Evolutionary conservation across 2,113 vertebrate species (phyloP).

Genomic region (Vidua chalybeata): DNA sequence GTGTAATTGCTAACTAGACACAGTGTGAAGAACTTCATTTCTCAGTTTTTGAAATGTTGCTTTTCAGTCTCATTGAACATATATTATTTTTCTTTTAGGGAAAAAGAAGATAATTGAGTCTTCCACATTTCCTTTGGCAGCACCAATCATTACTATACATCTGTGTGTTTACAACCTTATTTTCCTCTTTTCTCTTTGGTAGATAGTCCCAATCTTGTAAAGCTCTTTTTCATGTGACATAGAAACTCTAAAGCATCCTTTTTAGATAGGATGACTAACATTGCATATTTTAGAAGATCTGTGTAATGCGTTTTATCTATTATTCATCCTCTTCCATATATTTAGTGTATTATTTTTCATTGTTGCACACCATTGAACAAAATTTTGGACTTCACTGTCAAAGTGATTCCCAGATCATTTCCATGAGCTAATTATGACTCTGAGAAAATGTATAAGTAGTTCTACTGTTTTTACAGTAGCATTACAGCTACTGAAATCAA

Average conservation of each 20-base stretch:
- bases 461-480: neutral
- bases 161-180: neutral
- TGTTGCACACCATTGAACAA: neutral
- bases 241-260: neutral
- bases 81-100: neutral
- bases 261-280: neutral
- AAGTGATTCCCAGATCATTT: neutral
- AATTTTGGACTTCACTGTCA: neutral
- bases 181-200: neutral
- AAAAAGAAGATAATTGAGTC: neutral
- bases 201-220: neutral
- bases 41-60: neutral
- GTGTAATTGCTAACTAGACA: neutral
- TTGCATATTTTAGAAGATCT: neutral
- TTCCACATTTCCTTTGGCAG: neutral
- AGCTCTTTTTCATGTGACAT: neutral
- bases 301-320: neutral
- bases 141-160: neutral
- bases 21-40: neutral
- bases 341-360: neutral
- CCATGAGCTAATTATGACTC: neutral
- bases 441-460: neutral
- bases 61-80: neutral
- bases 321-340: neutral
- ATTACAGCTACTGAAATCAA: neutral